Evolutionary conservation across 92 coral and sea anemone species (phyloP).

Genomic region (Diadumene lineata): DNA sequence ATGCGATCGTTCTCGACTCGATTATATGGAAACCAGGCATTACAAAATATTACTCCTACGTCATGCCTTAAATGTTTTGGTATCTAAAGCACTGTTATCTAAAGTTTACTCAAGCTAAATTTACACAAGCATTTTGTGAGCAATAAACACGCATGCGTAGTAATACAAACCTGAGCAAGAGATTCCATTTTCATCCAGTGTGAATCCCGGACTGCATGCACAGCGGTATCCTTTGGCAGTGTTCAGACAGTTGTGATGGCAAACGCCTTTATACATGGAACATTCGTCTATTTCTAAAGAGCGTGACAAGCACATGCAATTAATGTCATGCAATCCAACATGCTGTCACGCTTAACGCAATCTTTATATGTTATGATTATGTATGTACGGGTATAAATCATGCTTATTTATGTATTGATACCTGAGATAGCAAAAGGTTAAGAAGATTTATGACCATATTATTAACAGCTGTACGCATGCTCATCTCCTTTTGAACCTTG

Average conservation of each 20-base stretch:
- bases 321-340: slow-evolving; percentile 8
- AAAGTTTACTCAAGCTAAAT: too few species aligned
- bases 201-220: slow-evolving; percentile 86
- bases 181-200: slow-evolving; percentile 83
- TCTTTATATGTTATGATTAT: neutral
- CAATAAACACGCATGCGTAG: slow-evolving; percentile 3
- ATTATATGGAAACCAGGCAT: too few species aligned
- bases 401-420: too few species aligned
- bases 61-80: too few species aligned
- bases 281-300: slow-evolving; percentile 83
- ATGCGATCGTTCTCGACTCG: too few species aligned
- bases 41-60: too few species aligned
- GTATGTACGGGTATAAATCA: neutral
- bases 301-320: slow-evolving; percentile 33
- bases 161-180: slow-evolving; percentile 85
- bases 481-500: too few species aligned
- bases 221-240: slow-evolving; percentile 95
- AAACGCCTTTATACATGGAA: slow-evolving; percentile 86
- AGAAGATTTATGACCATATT: too few species aligned
- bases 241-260: slow-evolving; percentile 97
- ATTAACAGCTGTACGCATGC: too few species aligned
- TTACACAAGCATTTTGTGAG: neutral
- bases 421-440: too few species aligned
- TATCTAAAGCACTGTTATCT: too few species aligned
- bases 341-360: slow-evolving; percentile 10